phyloP scores from a whole-genome alignment of 2,797 vertebrate species.

The Pangasius djambal region DNA sequence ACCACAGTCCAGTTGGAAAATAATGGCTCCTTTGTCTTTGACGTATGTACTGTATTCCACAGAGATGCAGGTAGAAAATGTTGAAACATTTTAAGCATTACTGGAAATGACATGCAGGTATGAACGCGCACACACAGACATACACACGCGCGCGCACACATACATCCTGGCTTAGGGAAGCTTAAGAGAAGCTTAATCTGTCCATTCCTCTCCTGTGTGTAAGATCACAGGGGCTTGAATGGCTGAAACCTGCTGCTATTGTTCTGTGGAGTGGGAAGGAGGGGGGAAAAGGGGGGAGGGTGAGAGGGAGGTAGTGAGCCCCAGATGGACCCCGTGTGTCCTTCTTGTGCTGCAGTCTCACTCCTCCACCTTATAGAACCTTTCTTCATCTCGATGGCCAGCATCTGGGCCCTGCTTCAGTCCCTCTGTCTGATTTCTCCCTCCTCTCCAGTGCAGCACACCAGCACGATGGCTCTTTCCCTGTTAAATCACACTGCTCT shows the following conservation, averaged over 20 bases:
- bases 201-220: conserved; percentile 55
- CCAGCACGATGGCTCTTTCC: conserved; percentile 1
- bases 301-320: conserved; percentile 27
- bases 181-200: conserved; percentile 57
- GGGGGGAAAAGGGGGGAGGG: background rate
- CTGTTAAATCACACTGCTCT: background rate
- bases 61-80: conserved; percentile 1
- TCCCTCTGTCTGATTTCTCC: background rate
- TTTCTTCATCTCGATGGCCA: conserved; percentile 46
- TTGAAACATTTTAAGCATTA: conserved; percentile 1
- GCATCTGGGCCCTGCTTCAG: conserved; percentile 46
- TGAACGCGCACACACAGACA: conserved; percentile 9
- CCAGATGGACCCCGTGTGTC: conserved; percentile 57
- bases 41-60: conserved; percentile 5
- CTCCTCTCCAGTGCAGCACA: background rate
- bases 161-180: conserved; percentile 38
- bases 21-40: conserved; percentile 7
- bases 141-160: background rate
- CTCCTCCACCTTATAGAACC: conserved; percentile 33
- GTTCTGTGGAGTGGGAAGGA: conserved; percentile 51
- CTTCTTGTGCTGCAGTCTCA: conserved; percentile 26
- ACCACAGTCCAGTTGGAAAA: conserved; percentile 25
- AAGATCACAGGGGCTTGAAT: conserved; percentile 57
- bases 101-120: background rate
- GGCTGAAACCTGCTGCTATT: conserved; percentile 53